phyloP scores from a whole-genome alignment of 2,797 vertebrate genomes.

The Eurystomus glaucurus region DNA sequence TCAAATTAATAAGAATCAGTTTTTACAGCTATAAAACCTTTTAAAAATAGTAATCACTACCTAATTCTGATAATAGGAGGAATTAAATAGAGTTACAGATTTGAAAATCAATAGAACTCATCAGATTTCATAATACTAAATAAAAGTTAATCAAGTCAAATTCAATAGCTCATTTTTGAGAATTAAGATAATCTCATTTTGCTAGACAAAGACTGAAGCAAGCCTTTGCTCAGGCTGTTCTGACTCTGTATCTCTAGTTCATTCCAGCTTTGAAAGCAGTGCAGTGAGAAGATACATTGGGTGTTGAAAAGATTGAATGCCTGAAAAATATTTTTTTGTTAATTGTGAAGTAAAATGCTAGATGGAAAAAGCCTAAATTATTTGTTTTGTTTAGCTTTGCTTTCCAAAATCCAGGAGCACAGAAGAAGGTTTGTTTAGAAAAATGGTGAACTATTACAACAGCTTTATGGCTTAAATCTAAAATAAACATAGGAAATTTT shows the following conservation, averaged over 20 bases:
- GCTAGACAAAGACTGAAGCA: not conserved
- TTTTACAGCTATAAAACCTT: not conserved
- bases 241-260: not conserved
- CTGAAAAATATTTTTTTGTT: not conserved
- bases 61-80: not conserved
- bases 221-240: not conserved
- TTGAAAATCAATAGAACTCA: constrained; percentile 3
- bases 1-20: not conserved
- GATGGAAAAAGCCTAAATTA: not conserved
- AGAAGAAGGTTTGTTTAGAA: not conserved
- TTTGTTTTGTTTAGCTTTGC: not conserved
- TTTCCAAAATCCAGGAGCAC: not conserved
- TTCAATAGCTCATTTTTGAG: not conserved
- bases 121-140: constrained; percentile 41
- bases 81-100: constrained; percentile 15
- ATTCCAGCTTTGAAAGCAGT: not conserved
- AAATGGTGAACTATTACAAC: not conserved
- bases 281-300: not conserved
- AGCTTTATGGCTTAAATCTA: not conserved
- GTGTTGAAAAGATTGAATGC: not conserved
- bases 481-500: not conserved
- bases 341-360: not conserved
- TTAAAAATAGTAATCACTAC: not conserved
- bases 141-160: constrained; percentile 33
- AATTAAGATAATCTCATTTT: not conserved